Evolutionary conservation across 1,140 invertebrate genomes (phyloP).

Genomic region (Brachionus paranguensis): DNA sequence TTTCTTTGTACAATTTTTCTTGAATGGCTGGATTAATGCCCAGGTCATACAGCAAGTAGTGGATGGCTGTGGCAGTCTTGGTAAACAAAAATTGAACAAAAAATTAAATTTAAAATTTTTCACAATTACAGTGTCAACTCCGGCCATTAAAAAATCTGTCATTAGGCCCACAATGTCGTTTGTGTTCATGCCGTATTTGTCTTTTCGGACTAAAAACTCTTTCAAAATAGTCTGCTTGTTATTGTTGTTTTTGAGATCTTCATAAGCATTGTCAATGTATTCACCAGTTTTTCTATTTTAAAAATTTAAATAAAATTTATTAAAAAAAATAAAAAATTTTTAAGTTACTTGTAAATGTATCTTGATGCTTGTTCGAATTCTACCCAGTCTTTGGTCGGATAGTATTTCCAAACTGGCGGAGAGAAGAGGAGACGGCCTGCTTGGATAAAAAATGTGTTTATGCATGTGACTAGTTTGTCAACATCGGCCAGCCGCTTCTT

Average conservation of each 20-base stretch:
- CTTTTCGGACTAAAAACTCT: background rate
- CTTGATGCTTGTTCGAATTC: conserved; percentile 4
- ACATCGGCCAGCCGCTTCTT: conserved; percentile 6
- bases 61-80: conserved; percentile 21
- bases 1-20: conserved; percentile 26
- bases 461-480: background rate
- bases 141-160: conserved; percentile 33
- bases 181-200: background rate
- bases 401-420: conserved; percentile 25
- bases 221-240: conserved; percentile 3
- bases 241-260: background rate
- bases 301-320: background rate
- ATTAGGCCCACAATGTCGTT: conserved; percentile 9
- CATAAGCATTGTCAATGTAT: conserved; percentile 24
- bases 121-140: conserved; percentile 31
- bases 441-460: conserved; percentile 5
- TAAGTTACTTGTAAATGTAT: conserved; percentile 16
- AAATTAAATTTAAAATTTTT: background rate
- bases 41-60: conserved; percentile 1
- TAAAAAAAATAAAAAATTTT: too few species aligned
- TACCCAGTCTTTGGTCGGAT: conserved; percentile 37
- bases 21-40: background rate
- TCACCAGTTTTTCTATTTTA: background rate
- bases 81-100: background rate
- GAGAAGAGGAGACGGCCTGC: conserved; percentile 25